Evolutionary conservation across 2,113 vertebrate genomes (phyloP).

Genomic region (Mesembrinibis cayennensis): DNA sequence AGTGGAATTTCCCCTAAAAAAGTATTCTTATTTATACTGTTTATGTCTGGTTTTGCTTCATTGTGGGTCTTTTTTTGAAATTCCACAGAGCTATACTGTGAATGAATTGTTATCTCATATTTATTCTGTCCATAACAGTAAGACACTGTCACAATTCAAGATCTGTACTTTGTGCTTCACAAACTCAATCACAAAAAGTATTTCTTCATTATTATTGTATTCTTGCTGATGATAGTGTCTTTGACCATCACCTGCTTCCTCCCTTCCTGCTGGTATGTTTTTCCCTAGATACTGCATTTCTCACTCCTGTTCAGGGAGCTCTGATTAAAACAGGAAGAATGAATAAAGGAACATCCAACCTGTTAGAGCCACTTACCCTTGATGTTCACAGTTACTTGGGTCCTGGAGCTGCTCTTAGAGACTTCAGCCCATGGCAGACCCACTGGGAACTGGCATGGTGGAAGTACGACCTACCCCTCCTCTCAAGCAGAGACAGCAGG

Average conservation of each 20-base stretch:
- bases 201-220: background rate
- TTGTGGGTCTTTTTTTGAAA: too few relatives aligned
- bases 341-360: background rate
- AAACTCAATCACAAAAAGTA: background rate
- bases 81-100: background rate
- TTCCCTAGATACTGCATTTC: background rate
- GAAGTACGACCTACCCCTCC: background rate
- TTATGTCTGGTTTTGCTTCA: background rate
- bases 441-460: accelerated
- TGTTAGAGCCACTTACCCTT: background rate
- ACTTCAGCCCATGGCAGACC: background rate
- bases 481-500: background rate
- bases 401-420: background rate
- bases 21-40: background rate
- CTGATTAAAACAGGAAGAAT: background rate
- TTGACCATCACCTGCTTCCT: too few relatives aligned
- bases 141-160: background rate
- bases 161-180: background rate
- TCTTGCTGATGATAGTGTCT: background rate
- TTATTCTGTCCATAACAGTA: background rate
- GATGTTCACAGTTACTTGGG: background rate
- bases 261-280: background rate
- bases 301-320: background rate
- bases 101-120: background rate
- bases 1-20: background rate